phyloP scores from a whole-genome alignment of 2,888 invertebrate species.

The Helicoverpa assulta region DNA sequence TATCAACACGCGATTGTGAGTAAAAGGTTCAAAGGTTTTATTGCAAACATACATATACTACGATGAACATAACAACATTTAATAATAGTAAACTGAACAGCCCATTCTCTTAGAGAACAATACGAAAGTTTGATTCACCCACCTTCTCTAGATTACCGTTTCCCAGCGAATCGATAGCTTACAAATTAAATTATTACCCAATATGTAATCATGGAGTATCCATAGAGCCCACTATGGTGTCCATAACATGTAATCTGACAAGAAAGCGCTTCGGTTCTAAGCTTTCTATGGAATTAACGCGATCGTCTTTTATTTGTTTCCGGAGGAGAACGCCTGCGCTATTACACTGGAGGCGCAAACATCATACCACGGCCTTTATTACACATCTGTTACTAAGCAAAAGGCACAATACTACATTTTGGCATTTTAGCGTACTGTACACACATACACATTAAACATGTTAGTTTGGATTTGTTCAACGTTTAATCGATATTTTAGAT shows the following conservation, averaged over 20 bases:
- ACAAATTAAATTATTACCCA: constrained; percentile 58
- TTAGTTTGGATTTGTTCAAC: not conserved
- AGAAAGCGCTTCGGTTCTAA: constrained; percentile 52
- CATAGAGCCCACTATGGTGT: constrained; percentile 32
- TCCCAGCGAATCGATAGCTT: constrained; percentile 32
- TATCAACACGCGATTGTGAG: not conserved
- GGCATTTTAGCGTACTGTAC: not conserved
- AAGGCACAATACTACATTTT: constrained; percentile 8
- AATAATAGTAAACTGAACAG: constrained; percentile 6
- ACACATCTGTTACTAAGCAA: constrained; percentile 14
- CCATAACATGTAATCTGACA: constrained; percentile 58
- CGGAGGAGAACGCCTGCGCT: constrained; percentile 46
- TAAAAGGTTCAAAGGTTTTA: constrained; percentile 1
- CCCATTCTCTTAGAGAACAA: constrained; percentile 15
- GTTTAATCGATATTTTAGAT: constrained; percentile 16
- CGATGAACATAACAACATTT: not conserved
- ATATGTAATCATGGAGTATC: constrained; percentile 43
- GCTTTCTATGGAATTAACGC: constrained; percentile 63
- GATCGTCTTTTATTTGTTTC: constrained; percentile 60
- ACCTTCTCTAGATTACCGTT: constrained; percentile 29
- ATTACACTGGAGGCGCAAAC: constrained; percentile 56
- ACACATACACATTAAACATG: too few species aligned
- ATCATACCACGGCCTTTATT: constrained; percentile 28
- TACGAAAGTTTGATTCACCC: constrained; percentile 21
- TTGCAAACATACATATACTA: not conserved